phyloP scores from a whole-genome alignment of 1,140 invertebrate genomes.

The Caenorhabditis remanei region DNA sequence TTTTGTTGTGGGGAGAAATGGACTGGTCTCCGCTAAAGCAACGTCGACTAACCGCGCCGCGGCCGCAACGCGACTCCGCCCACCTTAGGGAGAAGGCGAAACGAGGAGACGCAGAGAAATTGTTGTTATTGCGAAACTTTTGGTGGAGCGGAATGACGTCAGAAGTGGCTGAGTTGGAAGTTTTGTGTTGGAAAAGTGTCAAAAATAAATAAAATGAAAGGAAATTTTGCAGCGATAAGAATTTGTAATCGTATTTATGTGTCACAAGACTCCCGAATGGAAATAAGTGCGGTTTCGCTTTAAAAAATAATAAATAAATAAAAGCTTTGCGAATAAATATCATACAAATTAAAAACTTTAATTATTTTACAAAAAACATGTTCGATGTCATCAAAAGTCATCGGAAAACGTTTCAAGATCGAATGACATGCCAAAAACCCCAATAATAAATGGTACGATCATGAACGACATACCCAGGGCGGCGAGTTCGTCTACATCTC shows the following conservation, averaged over 20 bases:
- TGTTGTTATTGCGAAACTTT: slow-evolving; percentile 9
- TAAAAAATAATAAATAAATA: too few species aligned
- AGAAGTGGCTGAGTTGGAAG: slow-evolving; percentile 2
- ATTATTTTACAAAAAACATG: too few species aligned
- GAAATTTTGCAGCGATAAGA: neutral
- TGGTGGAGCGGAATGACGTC: neutral
- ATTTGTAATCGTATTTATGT: neutral
- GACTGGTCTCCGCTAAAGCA: slow-evolving; percentile 15
- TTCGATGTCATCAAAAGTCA: too few species aligned
- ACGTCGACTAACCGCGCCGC: slow-evolving; percentile 48
- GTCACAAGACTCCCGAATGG: neutral
- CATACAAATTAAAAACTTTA: too few species aligned
- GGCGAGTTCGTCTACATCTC: too few species aligned
- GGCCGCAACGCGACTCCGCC: neutral
- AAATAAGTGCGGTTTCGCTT: too few species aligned
- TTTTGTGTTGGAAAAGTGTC: too few species aligned
- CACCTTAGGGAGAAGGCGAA: neutral
- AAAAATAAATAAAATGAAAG: neutral
- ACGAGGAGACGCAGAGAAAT: neutral
- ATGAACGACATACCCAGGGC: too few species aligned
- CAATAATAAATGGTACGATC: too few species aligned
- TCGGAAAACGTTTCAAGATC: too few species aligned
- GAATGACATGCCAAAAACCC: too few species aligned
- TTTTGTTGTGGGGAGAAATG: neutral
- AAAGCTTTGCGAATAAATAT: too few species aligned